Percentiles rank a stretch among this genome's conserved stretches.
These are phyloP conservation scores for Malacoraja senta DNA, from an alignment of 2,797 vertebrate genomes.

Conservation along the genomic window DNA sequence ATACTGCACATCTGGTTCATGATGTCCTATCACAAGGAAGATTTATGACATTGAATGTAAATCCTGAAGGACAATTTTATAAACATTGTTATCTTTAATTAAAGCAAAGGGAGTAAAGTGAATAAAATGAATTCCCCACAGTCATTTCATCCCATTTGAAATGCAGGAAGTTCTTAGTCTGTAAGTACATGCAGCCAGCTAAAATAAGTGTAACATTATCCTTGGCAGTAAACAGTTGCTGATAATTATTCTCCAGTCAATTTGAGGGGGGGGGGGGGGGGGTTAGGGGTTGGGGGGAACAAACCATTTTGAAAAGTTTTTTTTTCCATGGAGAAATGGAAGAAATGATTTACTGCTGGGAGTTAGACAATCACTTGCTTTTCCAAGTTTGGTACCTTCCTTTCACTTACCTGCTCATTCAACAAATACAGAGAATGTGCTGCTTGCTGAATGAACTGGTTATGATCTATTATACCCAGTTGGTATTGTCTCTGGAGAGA, in stretches of 20 bases:
- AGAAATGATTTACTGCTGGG: slow-evolving; percentile 11
- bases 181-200: background rate
- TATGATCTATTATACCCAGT: slow-evolving; percentile 2
- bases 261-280: no score
- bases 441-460: background rate
- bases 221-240: background rate
- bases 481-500: background rate
- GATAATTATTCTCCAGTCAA: slow-evolving; percentile 1
- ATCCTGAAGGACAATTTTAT: background rate
- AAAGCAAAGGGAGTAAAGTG: background rate
- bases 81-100: background rate
- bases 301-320: background rate
- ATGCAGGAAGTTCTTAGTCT: background rate
- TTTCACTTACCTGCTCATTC: background rate
- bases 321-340: background rate
- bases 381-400: background rate
- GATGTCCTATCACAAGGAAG: background rate
- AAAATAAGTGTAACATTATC: background rate
- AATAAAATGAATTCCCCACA: background rate
- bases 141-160: background rate
- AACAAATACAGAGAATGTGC: background rate
- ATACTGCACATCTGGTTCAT: background rate
- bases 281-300: background rate
- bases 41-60: no score
- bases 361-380: background rate